Percentiles rank a stretch among this genome's conserved stretches.
Conservation (phyloP, 2,888 invertebrate species). For the Phasia obesa region DNA sequence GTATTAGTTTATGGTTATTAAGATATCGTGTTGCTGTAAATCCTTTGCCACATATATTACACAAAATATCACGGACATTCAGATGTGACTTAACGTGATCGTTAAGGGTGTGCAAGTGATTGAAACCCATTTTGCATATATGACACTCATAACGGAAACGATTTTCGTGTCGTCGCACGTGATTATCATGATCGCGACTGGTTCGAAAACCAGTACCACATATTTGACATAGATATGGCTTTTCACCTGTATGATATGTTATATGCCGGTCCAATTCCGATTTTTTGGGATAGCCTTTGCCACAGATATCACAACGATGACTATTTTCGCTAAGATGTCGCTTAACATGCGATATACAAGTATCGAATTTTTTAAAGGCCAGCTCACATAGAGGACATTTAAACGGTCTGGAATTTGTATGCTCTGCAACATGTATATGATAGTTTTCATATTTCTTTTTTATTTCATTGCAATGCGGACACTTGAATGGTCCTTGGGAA, state of each 20-base stretch:
- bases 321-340: slow-evolving; percentile 60
- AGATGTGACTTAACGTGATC: slow-evolving; percentile 76
- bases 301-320: slow-evolving; percentile 62
- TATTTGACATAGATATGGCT: slow-evolving; percentile 71
- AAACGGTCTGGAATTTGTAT: slow-evolving; percentile 59
- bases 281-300: slow-evolving; percentile 59
- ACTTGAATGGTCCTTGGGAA: slow-evolving; percentile 62
- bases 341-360: slow-evolving; percentile 63
- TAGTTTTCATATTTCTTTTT: slow-evolving; percentile 62
- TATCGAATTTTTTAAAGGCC: slow-evolving; percentile 52
- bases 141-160: slow-evolving; percentile 60
- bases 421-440: slow-evolving; percentile 62
- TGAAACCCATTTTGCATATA: slow-evolving; percentile 61
- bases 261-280: slow-evolving; percentile 54
- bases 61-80: slow-evolving; percentile 76
- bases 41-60: slow-evolving; percentile 75
- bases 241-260: slow-evolving; percentile 73
- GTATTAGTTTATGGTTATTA: slow-evolving; percentile 76
- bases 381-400: slow-evolving; percentile 63
- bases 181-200: slow-evolving; percentile 57
- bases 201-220: slow-evolving; percentile 75
- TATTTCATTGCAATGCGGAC: slow-evolving; percentile 57
- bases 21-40: slow-evolving; percentile 74
- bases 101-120: slow-evolving; percentile 51
- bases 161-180: slow-evolving; percentile 63